Conservation (phyloP, 2,888 invertebrate species). For the Oscheius sp. region DNA sequence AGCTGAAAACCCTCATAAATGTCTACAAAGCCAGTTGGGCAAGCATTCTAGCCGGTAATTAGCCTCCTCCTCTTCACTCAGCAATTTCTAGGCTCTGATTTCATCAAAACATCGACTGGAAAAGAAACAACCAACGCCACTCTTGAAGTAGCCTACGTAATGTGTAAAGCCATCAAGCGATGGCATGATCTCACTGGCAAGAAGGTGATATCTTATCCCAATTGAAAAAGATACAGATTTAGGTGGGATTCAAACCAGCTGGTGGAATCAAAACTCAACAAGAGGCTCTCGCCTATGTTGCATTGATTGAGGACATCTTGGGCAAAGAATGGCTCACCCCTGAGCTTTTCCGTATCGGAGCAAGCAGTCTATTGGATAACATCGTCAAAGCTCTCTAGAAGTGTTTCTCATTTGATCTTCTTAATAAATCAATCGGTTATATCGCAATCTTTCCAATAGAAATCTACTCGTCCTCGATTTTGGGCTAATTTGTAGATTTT, state of each 20-base stretch:
- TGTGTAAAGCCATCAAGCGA: slow-evolving; percentile 86
- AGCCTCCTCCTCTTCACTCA: background rate
- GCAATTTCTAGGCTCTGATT: slow-evolving; percentile 82
- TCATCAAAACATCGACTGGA: slow-evolving; percentile 96
- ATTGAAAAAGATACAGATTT: slow-evolving; percentile 35
- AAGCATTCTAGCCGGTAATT: slow-evolving; percentile 83
- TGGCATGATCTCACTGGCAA: slow-evolving; percentile 76
- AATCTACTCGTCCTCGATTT: too few relatives aligned
- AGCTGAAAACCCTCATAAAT: slow-evolving; percentile 75
- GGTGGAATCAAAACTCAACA: slow-evolving; percentile 88
- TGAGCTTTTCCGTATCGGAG: slow-evolving; percentile 86
- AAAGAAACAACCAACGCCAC: slow-evolving; percentile 95
- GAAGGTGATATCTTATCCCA: slow-evolving; percentile 69
- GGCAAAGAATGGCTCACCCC: slow-evolving; percentile 86
- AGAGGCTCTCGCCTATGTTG: slow-evolving; percentile 87
- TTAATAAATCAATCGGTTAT: background rate
- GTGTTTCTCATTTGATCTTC: too few relatives aligned
- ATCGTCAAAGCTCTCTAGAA: slow-evolving; percentile 46
- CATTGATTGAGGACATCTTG: slow-evolving; percentile 82
- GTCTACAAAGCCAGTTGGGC: slow-evolving; percentile 58
- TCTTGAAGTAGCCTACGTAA: slow-evolving; percentile 86
- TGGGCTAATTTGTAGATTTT: too few relatives aligned
- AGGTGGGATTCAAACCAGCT: slow-evolving; percentile 97
- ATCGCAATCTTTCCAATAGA: background rate
- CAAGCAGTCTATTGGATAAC: slow-evolving; percentile 86